A percentile compares a stretch with the other conserved stretches of the same genome.
Evolutionary conservation across 2,113 vertebrate genomes (phyloP).

Genomic region (Erpornis zantholeuca): DNA sequence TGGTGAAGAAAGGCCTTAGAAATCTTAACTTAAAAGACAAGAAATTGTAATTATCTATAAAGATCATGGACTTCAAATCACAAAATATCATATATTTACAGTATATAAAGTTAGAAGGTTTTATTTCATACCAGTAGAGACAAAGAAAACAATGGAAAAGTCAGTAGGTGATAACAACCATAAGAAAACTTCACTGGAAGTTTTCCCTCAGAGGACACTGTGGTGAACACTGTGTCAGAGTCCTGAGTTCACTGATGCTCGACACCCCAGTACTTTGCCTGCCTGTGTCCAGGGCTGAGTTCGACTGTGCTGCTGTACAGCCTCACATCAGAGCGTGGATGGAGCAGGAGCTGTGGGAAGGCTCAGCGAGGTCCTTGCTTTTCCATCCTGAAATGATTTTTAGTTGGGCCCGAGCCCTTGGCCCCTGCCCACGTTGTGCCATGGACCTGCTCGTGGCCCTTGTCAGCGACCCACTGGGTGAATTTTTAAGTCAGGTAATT

Average conservation of each 20-base stretch:
- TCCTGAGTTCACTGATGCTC: accelerated
- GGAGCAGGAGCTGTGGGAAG: not conserved
- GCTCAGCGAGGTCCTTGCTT: not conserved
- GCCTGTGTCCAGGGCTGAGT: not conserved
- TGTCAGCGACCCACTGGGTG: not conserved
- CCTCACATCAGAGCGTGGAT: accelerated
- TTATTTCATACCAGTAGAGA: not conserved
- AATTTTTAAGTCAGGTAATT: not conserved
- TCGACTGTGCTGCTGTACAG: accelerated
- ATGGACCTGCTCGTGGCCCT: accelerated
- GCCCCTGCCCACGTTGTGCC: accelerated
- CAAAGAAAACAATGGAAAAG: not conserved
- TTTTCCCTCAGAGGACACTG: not conserved
- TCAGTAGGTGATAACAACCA: not conserved
- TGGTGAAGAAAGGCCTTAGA: not conserved
- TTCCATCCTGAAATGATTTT: not conserved
- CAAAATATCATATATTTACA: not conserved
- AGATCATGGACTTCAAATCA: not conserved
- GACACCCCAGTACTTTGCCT: too few species aligned
- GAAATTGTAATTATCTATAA: not conserved
- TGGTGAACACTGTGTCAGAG: not conserved
- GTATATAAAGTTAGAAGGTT: not conserved
- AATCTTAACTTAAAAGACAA: not conserved
- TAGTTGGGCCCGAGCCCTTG: not conserved
- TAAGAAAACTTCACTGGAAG: not conserved